Evolutionary conservation across 1,140 invertebrate genomes (phyloP), one percentile per base, ranked within the genome.

Genomic region (Cotesia vestalis): DNA sequence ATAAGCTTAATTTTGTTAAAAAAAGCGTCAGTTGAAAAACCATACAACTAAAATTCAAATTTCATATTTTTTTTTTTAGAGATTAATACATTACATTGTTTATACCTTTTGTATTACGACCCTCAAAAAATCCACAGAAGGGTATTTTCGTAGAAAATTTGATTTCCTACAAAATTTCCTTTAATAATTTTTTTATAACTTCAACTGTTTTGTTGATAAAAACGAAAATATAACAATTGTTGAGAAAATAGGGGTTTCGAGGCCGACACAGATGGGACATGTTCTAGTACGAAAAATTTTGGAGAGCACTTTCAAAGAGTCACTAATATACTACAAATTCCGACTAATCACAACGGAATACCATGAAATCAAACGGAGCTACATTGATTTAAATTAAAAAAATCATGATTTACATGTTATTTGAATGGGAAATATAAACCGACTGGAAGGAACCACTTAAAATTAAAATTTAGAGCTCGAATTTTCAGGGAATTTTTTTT

Each of bases 311-410:
- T 62, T 62, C 36, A 34, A 62, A 62, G 34, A 62, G 12, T 62
- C 60, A 62, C 6, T 62, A 62, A 62, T 36, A 62, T 34, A 62
- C 20, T 62, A 34, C 20, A 62, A 62, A 62, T 62, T 62, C n/a
- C 27, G 27, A 62, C 60, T 62, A 62, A 62, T 62, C 60, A 12
- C 60, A 17, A 17, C 3, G 27, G 3, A 27, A 27, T 27, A 27
- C 3, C 27, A 27, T 2, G 27, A 27, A 27, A 27, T 27, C 27
- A 27, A 27, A 27, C 3, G 27, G 27, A 27, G 27, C 27, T 27
- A 27, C 27, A 27, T 27, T 27, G 2, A 27, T 27, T 27, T 27
- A 27, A 27, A 27, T 27, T 27, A 27, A 27, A 27, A 27, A 27
- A 27, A 27, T 27, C 27, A 27, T 27, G 27, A 27, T 27, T 27